Base-by-base conservation (phyloP, 2,888 invertebrate genomes). In the Xestobium rufovillosum region DNA sequence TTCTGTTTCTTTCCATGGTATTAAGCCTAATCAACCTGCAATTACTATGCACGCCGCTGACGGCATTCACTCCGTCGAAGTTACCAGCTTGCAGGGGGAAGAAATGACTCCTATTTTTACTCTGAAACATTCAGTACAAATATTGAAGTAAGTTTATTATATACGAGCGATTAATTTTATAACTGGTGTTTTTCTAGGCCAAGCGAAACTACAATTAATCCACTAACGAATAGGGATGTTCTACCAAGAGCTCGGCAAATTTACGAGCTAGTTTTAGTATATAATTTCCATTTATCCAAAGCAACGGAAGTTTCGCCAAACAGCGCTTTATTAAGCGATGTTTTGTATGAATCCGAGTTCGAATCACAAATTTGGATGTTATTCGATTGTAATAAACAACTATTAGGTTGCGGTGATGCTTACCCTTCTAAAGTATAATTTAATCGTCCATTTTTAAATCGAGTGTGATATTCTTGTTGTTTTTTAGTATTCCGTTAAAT, bases 281-380 rank as follows among this genome's bases (percentile, higher is more conserved):
- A 96, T 66, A 81, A 74, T 57, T 84, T 97, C 61, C 83, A 81
- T 54, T 70, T 91, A 49, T 68, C 76, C 8, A 94, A 94, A 61
- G 69, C 80, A 1, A 81, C 83, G 2, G 95, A 95, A 66, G 79
- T 90, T 27, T 72, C 84, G 1, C 78, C 89, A 0, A 81, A 83
- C 56, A 78, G 83, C 41, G 78, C 90, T 1, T 58, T 88, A 39
- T 72, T 98, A 23, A 87, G 86, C 61, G 83, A 88, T 56, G 74
- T 88, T 57, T 70, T 98, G 26, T 98, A 98, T 63, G 97, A 98
- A 67, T 87, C 85, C 0, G 94, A 95, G 66, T 92, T 84, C 61
- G 96, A 97, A 67, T 85, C 91, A 4, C 94, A 97, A 66, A 72
- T 97, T 63, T 96, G 96, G 94, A 88, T 95, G 85, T 44, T 97